These are phyloP conservation scores for Ambastaia sidthimunki DNA, from an alignment of 2,797 vertebrate species.

Conservation along the genomic window DNA sequence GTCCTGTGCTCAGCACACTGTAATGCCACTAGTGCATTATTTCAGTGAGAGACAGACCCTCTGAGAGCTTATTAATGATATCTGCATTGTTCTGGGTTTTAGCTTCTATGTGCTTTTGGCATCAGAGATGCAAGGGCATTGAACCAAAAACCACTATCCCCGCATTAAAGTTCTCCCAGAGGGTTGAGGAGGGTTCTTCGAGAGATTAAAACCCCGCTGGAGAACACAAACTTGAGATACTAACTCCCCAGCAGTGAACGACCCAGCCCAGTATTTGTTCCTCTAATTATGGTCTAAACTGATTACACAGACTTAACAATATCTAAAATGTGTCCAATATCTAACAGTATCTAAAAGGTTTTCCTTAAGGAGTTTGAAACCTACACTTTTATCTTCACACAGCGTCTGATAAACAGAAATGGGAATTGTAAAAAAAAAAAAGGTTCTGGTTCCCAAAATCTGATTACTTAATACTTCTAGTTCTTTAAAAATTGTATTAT, in stretches of 20 bases:
- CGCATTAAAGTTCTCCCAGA: conserved; percentile 63
- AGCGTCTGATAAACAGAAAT: background rate
- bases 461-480: no score
- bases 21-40: conserved; percentile 51
- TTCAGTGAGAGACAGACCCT: conserved; percentile 57
- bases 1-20: conserved; percentile 27
- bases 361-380: conserved; percentile 1
- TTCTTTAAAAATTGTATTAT: background rate
- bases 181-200: conserved; percentile 51
- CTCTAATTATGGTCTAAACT: conserved; percentile 27
- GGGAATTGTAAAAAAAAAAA: background rate
- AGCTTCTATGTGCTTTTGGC: conserved; percentile 63
- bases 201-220: conserved; percentile 57
- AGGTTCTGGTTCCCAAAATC: background rate
- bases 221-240: conserved; percentile 56
- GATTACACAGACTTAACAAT: conserved; percentile 21
- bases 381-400: background rate
- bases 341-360: no score
- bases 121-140: conserved; percentile 60
- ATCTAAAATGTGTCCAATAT: background rate
- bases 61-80: conserved; percentile 67
- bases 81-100: conserved; percentile 63
- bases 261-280: conserved; percentile 5
- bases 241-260: conserved; percentile 28
- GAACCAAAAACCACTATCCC: conserved; percentile 67